A percentile compares a stretch with the other conserved stretches of the same genome.
phyloP scores from a whole-genome alignment of 2,888 invertebrate species.

The Scaptomyza cyrtandrae region DNA sequence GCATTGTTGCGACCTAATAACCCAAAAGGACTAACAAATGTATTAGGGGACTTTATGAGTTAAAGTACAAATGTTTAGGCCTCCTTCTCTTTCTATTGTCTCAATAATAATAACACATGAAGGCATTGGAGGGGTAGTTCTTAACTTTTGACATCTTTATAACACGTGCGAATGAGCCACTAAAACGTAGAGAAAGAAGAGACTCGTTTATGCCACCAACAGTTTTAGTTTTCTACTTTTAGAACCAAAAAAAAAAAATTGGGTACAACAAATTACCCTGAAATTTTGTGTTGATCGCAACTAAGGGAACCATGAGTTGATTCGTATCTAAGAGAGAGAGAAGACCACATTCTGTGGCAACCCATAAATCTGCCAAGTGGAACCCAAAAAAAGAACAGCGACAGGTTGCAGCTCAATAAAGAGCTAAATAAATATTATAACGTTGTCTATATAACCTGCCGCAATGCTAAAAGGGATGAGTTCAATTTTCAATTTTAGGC shows the following conservation, averaged over 20 bases:
- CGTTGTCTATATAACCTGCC: constrained; percentile 42
- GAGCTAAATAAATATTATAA: constrained; percentile 66
- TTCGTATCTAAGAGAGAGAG: constrained; percentile 50
- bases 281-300: constrained; percentile 47
- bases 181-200: constrained; percentile 27
- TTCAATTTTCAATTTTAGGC: constrained; percentile 76
- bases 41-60: constrained; percentile 25
- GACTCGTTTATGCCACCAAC: constrained; percentile 62
- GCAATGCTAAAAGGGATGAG: constrained; percentile 63
- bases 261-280: constrained; percentile 72
- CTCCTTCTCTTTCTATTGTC: constrained; percentile 23
- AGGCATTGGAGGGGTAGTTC: constrained; percentile 28
- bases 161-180: constrained; percentile 69
- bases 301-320: constrained; percentile 16
- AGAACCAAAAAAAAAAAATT: neutral
- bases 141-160: constrained; percentile 70
- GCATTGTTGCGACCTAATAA: constrained; percentile 43
- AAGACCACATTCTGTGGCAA: constrained; percentile 53
- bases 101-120: constrained; percentile 21
- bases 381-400: constrained; percentile 52
- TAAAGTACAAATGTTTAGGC: neutral
- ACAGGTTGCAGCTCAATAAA: constrained; percentile 77
- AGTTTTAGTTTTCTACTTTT: constrained; percentile 28
- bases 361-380: constrained; percentile 70
- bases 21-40: constrained; percentile 22